These are phyloP conservation scores for Dicerorhinus sumatrensis DNA, from an alignment of 2,113 vertebrate genomes.

Conservation along the genomic window DNA sequence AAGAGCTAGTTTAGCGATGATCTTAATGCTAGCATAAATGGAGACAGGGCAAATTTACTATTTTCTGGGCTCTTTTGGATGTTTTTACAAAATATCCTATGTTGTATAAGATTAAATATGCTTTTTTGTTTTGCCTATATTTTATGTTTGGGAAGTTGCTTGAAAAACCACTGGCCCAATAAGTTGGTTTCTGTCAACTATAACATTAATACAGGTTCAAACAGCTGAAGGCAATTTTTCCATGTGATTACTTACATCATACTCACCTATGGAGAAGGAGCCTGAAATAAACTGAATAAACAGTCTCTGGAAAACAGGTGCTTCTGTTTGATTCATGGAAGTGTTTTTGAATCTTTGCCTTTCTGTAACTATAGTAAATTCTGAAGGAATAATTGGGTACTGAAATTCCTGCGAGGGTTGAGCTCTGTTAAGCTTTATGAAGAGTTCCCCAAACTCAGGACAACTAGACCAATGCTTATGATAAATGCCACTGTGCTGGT, in stretches of 20 bases:
- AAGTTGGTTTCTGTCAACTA: not conserved
- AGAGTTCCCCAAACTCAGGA: not conserved
- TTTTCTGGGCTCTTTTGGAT: not conserved
- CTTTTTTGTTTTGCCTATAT: not conserved
- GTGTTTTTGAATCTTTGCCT: not conserved
- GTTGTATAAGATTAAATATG: not conserved
- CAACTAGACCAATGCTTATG: not conserved
- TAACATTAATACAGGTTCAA: not conserved
- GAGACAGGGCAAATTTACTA: not conserved
- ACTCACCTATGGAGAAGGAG: not conserved
- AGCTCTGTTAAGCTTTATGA: not conserved
- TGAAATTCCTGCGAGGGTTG: not conserved
- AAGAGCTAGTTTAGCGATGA: not conserved
- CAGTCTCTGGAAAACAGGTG: not conserved
- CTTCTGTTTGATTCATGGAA: not conserved
- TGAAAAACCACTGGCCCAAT: not conserved
- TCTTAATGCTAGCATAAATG: not conserved
- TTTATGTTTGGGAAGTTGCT: not conserved
- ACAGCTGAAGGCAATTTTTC: not conserved
- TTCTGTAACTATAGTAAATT: not conserved
- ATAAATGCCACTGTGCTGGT: not conserved
- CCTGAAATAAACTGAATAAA: not conserved
- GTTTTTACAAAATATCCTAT: not conserved
- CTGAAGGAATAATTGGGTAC: not conserved
- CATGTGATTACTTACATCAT: not conserved